Base-by-base conservation (phyloP, 2,888 invertebrate species). In the Scelioninae gen. 2 region DNA sequence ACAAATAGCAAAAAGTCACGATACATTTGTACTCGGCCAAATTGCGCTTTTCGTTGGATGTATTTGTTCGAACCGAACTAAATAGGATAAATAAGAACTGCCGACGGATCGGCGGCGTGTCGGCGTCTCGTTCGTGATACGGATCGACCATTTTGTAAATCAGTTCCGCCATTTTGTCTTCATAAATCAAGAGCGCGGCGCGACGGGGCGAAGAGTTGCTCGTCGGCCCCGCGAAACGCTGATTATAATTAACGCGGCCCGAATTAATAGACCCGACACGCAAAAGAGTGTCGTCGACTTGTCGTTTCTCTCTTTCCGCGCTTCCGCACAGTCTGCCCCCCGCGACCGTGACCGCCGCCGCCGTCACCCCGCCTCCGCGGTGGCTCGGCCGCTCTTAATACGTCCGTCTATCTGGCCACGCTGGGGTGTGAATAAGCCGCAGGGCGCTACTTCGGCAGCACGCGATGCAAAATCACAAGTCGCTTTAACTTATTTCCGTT, bases 161-260 rank as follows among this genome's bases (percentile, higher is more conserved):
- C 83, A 82, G 82, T 83, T 82, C 81, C 81, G 83, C 81, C 81
- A 80, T 81, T 82, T 81, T 79, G 79, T 80, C 80, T 81, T 79
- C 80, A 81, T 81, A 82, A 81, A 83, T 83, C 83, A 81, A 76
- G 74, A 65, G 63, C 53, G 41, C 22, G 61, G 63, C 46, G 48
- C 11, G 28, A 43, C 53, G 63, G 53, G 37, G 16, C 25, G 25
- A 6, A 6, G 25, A 6, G 22, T 35, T 68, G 67, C 72, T 71
- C 73, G 75, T 61, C 70, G 74, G 60, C 68, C 73, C 65, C 76
- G 75, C 77, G 75, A 71, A 71, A 72, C 79, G 77, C 77, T 82
- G 82, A 84, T 85, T 83, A 82, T 82, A 83, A 85, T 85, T 85
- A 84, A 83, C 83, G 81, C 78, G 76, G 75, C 74, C 70, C 81